These are phyloP conservation scores for Mus caroli DNA, from an alignment of 2,797 vertebrate species.

Conservation along the genomic window DNA sequence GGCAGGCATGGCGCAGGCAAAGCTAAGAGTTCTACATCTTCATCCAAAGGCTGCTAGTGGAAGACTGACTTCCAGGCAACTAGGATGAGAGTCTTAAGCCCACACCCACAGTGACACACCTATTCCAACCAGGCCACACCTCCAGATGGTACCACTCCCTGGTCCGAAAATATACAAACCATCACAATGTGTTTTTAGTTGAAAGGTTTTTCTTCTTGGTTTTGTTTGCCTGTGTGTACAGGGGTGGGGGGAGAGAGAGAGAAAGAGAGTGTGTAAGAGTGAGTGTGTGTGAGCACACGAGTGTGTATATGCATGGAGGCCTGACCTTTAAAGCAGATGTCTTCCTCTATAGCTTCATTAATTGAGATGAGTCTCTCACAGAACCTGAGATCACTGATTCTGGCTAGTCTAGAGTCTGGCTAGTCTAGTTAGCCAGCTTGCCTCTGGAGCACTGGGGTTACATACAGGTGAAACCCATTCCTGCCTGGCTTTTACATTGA, in stretches of 20 bases:
- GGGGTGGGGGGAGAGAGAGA: no score
- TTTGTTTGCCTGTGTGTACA: not conserved
- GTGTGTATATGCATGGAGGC: not conserved
- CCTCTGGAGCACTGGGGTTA: not conserved
- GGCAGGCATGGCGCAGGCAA: no score
- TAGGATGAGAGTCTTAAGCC: no score
- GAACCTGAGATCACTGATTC: not conserved
- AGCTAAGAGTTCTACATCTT: no score
- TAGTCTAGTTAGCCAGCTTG: not conserved
- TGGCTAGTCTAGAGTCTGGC: not conserved
- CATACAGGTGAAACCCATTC: not conserved
- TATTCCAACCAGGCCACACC: no score
- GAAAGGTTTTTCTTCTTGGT: not conserved
- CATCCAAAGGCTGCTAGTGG: no score
- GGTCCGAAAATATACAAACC: no score
- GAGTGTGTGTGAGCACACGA: no score
- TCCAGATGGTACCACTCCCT: no score
- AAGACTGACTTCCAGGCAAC: no score
- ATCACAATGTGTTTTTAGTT: not conserved
- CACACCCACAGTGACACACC: no score
- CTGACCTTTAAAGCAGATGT: not conserved
- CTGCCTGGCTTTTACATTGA: not conserved
- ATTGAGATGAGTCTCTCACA: not conserved
- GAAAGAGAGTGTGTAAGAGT: not conserved
- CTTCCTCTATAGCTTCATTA: not conserved